Conservation (phyloP, 2,888 invertebrate genomes). For the Trachelus troglodyta region DNA sequence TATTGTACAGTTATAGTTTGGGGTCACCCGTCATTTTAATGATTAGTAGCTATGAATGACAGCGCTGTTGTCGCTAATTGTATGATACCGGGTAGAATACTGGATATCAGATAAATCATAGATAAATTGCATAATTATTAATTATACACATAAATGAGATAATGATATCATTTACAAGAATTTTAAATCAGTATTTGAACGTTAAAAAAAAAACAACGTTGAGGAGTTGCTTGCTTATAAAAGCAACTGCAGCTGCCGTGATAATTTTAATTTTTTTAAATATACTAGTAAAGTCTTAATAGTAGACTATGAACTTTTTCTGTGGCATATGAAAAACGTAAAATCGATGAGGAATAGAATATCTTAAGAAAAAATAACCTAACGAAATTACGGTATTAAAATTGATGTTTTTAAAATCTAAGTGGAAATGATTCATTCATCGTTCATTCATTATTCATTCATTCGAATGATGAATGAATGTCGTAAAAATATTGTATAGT, state of each 20-base stretch:
- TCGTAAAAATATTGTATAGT: not conserved
- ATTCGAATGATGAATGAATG: not conserved
- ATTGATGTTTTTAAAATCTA: not conserved
- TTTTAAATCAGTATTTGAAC: not conserved
- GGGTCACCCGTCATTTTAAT: slow-evolving; percentile 36
- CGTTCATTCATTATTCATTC: not conserved
- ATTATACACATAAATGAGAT: not conserved
- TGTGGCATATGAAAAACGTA: not conserved
- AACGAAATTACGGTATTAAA: not conserved
- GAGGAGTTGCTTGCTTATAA: not conserved
- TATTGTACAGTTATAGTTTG: slow-evolving; percentile 14
- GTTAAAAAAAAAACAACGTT: not conserved
- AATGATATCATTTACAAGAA: not conserved
- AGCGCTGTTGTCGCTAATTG: slow-evolving; percentile 43
- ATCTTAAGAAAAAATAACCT: not conserved
- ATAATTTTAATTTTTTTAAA: not conserved
- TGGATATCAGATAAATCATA: slow-evolving; percentile 46
- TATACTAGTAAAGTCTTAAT: not conserved
- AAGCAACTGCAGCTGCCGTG: not conserved
- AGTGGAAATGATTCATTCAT: not conserved
- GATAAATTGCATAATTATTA: slow-evolving; percentile 1
- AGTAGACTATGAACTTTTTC: not conserved
- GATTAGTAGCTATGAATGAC: slow-evolving; percentile 44
- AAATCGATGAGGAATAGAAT: not conserved
- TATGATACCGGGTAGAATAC: slow-evolving; percentile 50